Percentiles rank a stretch among this genome's conserved stretches.
Evolutionary conservation across 2,113 vertebrate genomes (phyloP).

Genomic region (Pholis gunnellus): DNA sequence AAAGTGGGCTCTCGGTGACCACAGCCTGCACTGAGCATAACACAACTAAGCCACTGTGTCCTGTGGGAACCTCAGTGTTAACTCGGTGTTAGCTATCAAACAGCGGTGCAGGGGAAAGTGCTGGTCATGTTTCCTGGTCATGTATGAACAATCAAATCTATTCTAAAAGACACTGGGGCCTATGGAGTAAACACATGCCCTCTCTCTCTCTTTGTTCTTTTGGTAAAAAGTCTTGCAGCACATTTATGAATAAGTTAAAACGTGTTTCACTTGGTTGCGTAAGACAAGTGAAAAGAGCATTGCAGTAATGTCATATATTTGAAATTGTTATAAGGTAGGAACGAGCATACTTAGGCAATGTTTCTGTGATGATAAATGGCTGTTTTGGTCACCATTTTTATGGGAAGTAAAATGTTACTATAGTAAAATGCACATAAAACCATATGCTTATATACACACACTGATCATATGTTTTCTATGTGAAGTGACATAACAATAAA

Average conservation of each 20-base stretch:
- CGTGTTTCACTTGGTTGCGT: background rate
- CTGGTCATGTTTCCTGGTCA: background rate
- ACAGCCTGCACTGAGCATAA: background rate
- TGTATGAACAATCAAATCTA: background rate
- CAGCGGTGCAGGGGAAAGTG: background rate
- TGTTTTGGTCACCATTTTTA: background rate
- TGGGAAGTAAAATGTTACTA: no score
- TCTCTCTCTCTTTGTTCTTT: background rate
- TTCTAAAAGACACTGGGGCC: background rate
- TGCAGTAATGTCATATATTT: background rate
- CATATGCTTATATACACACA: background rate
- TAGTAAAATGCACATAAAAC: background rate
- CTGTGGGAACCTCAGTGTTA: background rate
- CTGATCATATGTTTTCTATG: background rate
- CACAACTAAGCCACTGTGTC: background rate
- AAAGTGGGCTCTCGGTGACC: slow-evolving; percentile 17
- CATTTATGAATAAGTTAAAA: background rate
- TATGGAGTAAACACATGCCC: background rate
- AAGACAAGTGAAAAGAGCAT: background rate
- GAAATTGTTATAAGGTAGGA: background rate
- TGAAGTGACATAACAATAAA: no score
- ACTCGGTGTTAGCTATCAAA: background rate
- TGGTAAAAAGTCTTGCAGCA: background rate
- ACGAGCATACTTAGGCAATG: background rate
- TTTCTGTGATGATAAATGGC: background rate